These are phyloP conservation scores for Datnioides undecimradiatus DNA, from an alignment of 2,113 vertebrate species.

Conservation along the genomic window DNA sequence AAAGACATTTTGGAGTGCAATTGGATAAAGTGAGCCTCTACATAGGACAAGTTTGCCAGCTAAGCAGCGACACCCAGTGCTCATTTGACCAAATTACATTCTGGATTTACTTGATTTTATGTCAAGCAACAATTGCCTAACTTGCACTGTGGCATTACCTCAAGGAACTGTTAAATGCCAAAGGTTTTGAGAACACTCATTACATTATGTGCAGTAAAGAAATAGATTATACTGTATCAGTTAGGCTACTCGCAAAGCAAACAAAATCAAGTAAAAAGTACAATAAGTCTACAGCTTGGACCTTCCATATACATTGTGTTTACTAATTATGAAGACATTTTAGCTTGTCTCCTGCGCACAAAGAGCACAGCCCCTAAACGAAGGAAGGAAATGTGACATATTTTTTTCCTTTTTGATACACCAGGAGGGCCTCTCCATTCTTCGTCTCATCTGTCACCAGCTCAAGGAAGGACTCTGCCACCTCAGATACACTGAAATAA, in stretches of 20 bases:
- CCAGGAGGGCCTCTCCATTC: conserved; percentile 69
- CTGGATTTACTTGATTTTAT: neutral
- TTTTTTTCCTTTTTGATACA: neutral
- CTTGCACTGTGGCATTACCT: no score
- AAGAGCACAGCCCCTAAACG: neutral
- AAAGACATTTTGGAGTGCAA: neutral
- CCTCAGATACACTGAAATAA: conserved; percentile 63
- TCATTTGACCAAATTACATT: neutral
- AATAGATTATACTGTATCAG: neutral
- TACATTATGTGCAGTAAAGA: neutral
- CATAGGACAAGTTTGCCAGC: neutral
- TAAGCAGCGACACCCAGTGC: neutral
- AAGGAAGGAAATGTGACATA: conserved; percentile 50
- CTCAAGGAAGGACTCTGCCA: conserved; percentile 65
- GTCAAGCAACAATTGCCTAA: no score
- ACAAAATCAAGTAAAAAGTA: neutral
- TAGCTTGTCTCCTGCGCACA: neutral
- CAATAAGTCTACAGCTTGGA: neutral
- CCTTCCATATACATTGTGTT: neutral
- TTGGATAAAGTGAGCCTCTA: no score
- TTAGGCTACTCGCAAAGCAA: neutral
- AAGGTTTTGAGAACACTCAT: neutral
- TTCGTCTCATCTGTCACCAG: conserved; percentile 75
- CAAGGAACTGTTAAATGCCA: neutral
- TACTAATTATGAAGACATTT: neutral